A percentile compares a stretch with the other conserved stretches of the same genome.
phyloP scores from a whole-genome alignment of 2,888 invertebrate species.

The Calameuta idolon region DNA sequence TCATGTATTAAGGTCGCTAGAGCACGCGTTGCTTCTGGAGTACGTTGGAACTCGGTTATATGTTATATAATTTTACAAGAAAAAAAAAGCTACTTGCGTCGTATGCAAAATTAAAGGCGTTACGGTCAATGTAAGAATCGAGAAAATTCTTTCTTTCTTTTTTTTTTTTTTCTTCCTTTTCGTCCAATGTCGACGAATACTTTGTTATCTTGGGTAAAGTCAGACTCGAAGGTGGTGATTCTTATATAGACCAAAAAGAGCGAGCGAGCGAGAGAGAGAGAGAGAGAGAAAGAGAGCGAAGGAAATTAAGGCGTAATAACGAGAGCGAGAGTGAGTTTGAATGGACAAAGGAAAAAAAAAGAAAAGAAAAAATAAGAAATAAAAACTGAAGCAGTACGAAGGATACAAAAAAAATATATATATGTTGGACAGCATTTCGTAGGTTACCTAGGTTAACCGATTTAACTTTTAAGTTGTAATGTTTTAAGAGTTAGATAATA shows the following conservation, averaged over 20 bases:
- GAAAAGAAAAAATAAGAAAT: conserved; percentile 12
- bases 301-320: conserved; percentile 11
- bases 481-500: conserved; percentile 63
- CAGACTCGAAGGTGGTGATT: conserved; percentile 27
- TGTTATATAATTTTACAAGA: conserved; percentile 3
- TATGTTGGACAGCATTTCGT: conserved; percentile 49
- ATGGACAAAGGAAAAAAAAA: conserved; percentile 2
- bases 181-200: conserved; percentile 30
- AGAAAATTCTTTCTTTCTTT: conserved; percentile 23
- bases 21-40: conserved; percentile 39
- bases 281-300: conserved; percentile 11
- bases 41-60: conserved; percentile 16
- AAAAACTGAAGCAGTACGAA: conserved; percentile 14
- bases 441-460: conserved; percentile 56
- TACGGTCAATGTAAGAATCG: conserved; percentile 42
- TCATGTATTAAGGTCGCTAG: not conserved
- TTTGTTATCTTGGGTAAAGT: conserved; percentile 29
- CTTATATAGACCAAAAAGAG: conserved; percentile 36
- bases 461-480: conserved; percentile 62
- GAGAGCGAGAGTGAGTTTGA: conserved; percentile 12
- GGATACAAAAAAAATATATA: not conserved
- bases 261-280: conserved; percentile 17
- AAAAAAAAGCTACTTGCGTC: not conserved
- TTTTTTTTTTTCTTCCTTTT: conserved; percentile 2
- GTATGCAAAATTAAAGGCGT: not conserved